These are phyloP conservation scores for Alectura lathami DNA, from an alignment of 2,113 vertebrate species.

Conservation along the genomic window DNA sequence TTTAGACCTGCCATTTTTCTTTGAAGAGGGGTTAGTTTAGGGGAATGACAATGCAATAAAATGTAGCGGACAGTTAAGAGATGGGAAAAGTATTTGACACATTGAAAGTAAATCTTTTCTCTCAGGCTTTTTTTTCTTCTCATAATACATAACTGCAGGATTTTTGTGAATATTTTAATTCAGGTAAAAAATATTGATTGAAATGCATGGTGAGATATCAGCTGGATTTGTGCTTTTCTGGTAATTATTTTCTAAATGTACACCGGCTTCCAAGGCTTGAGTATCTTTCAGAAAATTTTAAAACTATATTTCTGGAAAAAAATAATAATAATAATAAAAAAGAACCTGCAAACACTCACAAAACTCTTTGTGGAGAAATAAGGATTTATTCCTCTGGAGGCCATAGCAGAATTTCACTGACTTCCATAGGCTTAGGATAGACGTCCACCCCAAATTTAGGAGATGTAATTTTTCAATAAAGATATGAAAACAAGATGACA, in stretches of 20 bases:
- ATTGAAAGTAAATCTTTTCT: neutral
- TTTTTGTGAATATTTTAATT: neutral
- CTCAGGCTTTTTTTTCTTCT: neutral
- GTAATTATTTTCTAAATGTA: neutral
- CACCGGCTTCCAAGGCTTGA: neutral
- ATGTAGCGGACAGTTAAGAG: neutral
- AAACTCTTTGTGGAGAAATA: neutral
- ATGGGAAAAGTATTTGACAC: neutral
- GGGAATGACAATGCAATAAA: neutral
- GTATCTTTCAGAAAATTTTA: neutral
- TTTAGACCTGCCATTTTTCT: neutral
- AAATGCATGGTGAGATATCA: neutral
- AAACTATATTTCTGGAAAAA: neutral
- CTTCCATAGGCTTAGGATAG: accelerated
- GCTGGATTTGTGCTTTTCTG: neutral
- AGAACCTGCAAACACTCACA: neutral
- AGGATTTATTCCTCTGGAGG: neutral
- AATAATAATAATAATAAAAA: too few relatives aligned
- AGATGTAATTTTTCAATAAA: neutral
- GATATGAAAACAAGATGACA: neutral
- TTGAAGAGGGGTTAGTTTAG: neutral
- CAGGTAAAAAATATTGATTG: neutral
- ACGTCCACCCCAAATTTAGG: neutral
- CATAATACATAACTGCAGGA: neutral
- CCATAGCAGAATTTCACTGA: neutral